Percentiles rank a stretch among this genome's conserved stretches.
phyloP scores from a whole-genome alignment of 2,888 invertebrate species.

The Allacma fusca region DNA sequence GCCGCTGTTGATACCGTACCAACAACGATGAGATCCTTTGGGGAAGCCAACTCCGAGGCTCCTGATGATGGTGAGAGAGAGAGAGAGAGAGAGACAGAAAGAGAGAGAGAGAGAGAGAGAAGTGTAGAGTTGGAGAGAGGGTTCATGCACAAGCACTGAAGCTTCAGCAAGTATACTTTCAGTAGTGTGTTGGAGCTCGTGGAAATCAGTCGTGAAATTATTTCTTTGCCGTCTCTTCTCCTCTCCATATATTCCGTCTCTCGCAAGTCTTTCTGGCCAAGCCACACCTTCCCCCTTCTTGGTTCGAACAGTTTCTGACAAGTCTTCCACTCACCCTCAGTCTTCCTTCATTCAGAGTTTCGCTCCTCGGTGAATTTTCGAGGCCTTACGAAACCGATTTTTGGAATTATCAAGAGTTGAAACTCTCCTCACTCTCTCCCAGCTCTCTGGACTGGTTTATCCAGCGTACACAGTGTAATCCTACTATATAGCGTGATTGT shows the following conservation, averaged over 20 bases:
- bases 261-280: conserved; percentile 21
- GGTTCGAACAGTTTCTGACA: conserved; percentile 7
- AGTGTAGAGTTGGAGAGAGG: conserved; percentile 14
- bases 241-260: neutral
- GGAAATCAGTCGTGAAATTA: conserved; percentile 50
- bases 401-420: neutral
- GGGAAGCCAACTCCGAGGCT: neutral
- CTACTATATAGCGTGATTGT: conserved; percentile 38
- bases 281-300: conserved; percentile 23
- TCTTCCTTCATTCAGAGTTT: neutral
- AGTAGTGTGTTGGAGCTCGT: conserved; percentile 40
- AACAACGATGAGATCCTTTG: neutral
- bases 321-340: neutral
- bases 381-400: conserved; percentile 15
- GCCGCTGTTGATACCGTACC: conserved; percentile 18
- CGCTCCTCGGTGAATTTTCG: conserved; percentile 6
- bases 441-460: conserved; percentile 19
- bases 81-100: conserved; percentile 31
- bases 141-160: conserved; percentile 45
- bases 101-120: conserved; percentile 33
- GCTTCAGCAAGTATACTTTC: conserved; percentile 19
- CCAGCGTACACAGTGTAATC: conserved; percentile 17
- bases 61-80: neutral
- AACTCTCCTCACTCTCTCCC: no score
- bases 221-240: conserved; percentile 28